Base-by-base conservation (phyloP, 2,113 vertebrate species). In the Arenaria interpres region DNA sequence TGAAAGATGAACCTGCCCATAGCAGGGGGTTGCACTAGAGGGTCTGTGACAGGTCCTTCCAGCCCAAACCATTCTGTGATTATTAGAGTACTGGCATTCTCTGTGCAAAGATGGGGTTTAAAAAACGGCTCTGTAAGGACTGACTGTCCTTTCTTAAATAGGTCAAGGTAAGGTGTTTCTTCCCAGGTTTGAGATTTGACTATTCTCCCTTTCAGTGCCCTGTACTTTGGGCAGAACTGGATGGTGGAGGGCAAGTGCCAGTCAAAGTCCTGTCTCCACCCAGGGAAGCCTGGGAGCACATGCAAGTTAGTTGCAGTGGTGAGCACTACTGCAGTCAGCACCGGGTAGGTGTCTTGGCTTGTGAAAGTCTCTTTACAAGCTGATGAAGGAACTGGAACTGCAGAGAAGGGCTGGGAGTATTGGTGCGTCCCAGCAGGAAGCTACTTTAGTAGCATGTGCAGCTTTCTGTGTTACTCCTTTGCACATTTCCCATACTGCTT, bases 401-500 rank as follows among this genome's bases (percentile, higher is more conserved):
- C 37, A 85, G 60, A 57, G 71, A 21, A 57, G 10, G 10, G 22
- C 17, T 75, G 30, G 20, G 39, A 64, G 23, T 46, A 63, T 10
- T 16, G 45, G 10, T 51, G 10, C 16, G 14, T 53, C 19, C 24
- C 41, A 35, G 14, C 12, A 19, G 13, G 62, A 73, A 41, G 53
- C 66, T 73, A 3, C 60, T 63, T 39, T 1, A 73, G 71, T 23
- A 57, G 35, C 10, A 6, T 1, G 2, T 13, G 8, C 9, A 41
- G 23, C 11, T 60, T 35, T 35, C 25, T 35, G 9, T 18, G 33
- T 32, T 45, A 13, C 9, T 76, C 27, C 48, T 54, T 57, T 5
- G 3, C 6, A 0, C 14, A 4, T 32, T 45, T 75, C 27, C 35
- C 14, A 3, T 21, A 12, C 3, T 37, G 39, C 18, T 66, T 32